Evolutionary conservation across 2,797 vertebrate genomes (phyloP), one percentile per base, ranked within the genome.

Genomic region (Tarsius wallacei): DNA sequence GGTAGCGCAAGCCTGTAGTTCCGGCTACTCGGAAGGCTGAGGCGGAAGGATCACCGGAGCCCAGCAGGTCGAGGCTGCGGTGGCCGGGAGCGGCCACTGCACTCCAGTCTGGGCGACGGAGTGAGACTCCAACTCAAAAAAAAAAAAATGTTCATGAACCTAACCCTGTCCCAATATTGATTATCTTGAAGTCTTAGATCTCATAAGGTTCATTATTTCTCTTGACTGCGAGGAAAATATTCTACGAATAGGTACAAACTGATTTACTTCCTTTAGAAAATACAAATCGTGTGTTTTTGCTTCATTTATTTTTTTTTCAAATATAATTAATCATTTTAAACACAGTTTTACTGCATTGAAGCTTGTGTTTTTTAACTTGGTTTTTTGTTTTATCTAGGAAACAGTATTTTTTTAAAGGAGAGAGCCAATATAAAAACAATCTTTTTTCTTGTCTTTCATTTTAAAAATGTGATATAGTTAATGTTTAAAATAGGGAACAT

Each of bases 401-500:
- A 83, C 14, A 19, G 47, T 59, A 57, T 77, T 66, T 93, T 59
- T 96, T 97, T 85, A 87, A 78, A 42, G 0, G 33, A 6, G 47
- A 83, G 13, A 76, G 84, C 84, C 84, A 80, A 85, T 88, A 74
- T 47, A 8, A 47, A 90, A 97, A 93, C 26, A 42, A n/a, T 95
- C 87, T 92, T 49, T 91, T 96, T 87, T 36, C 49, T 26, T 91
- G 97, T 76, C 61, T 91, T 88, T 97, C 63, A 51, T 94, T 96
- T 97, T 90, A 88, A 84, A 98, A 98, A 97, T 91, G 53, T 31
- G 66, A 90, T 97, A 84, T 90, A 95, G 49, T 96, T 97, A 93
- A 97, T 96, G 47, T 98, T 98, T 97, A 78, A 95, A 98, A 97
- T 93, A 76, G 68, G 86, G 97, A 98, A 68, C 96, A 97, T 84